Base-by-base conservation (phyloP, 1,140 invertebrate genomes). In the Monochamus saltuarius region DNA sequence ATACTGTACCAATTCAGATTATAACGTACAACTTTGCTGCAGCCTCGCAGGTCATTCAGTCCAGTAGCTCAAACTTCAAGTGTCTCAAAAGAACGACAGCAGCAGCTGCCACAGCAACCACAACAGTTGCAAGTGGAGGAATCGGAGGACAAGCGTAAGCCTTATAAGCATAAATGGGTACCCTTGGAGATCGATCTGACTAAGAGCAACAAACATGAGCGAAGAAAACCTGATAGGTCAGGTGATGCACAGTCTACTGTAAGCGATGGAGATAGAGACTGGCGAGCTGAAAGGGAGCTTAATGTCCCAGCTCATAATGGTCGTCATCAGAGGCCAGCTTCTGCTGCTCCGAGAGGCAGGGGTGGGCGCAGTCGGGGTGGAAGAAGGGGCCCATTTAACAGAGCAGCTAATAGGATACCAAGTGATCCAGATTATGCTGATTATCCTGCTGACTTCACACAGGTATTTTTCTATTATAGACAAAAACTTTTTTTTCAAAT, bases 131-230 rank as follows among this genome's bases (percentile, higher is more conserved):
- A 59, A 14, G 46, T 34, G 13, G 62, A 66, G 7, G 62, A 69
- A 54, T 29, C 37, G 36, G 70, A 74, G 16, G 70, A 71, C 22
- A 73, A 70, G 51, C 69, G 66, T 57, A 79, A 79, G 61, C 68
- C 74, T 50, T 82, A 79, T 46, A 89, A 88, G 74, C 85, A 89
- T 65, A 89, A 88, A 77, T 91, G 89, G 89, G 84, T 89, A 42
- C 88, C 87, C 17, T 72, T 90, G 49, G 86, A 87, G 66, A 87
- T 91, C 56, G 87, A 89, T 65, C 64, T 87, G 59, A 73, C 79
- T 3, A 87, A 86, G 70, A 62, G 61, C 9, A 59, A 64, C 43
- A 67, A 64, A 55, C 64, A 64, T 13, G 66, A 73, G 14, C 46
- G 66, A 34, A 52, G 64, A 45, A 54, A 65, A 14, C 49, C 57